Percentiles rank a stretch among this genome's conserved stretches.
Conservation (phyloP, 2,113 vertebrate genomes). For the Serilophus lunatus region DNA sequence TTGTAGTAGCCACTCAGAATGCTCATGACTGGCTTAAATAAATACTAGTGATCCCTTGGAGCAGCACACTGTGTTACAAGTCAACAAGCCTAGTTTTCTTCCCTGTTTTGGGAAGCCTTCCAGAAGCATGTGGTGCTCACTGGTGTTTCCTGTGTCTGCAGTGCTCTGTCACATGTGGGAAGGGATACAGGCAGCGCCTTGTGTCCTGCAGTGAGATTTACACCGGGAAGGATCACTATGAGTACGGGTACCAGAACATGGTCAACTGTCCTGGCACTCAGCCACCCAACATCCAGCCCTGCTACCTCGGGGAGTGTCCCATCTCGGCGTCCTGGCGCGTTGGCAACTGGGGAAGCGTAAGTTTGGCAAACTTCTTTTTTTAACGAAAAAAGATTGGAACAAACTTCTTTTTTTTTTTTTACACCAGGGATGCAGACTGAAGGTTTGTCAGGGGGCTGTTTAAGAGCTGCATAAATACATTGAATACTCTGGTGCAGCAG, state of each 20-base stretch:
- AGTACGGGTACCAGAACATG: constrained; percentile 87
- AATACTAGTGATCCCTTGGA: background rate
- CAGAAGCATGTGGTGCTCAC: rapidly evolving
- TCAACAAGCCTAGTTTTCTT: background rate
- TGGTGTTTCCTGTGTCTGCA: constrained; percentile 10
- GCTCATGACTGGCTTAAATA: background rate
- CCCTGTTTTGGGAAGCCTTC: background rate
- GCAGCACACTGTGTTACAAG: background rate
- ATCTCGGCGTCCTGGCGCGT: constrained; percentile 83
- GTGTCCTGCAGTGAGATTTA: constrained; percentile 95
- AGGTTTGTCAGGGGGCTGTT: background rate
- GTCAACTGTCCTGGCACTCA: constrained; percentile 87
- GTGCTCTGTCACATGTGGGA: constrained; percentile 93
- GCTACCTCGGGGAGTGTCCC: constrained; percentile 81
- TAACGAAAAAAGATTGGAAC: rapidly evolving
- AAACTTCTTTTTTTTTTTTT: too few relatives aligned
- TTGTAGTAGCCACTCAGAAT: background rate
- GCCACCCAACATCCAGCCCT: constrained; percentile 85
- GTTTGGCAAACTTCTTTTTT: background rate
- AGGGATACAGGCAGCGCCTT: constrained; percentile 89
- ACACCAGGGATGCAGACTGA: rapidly evolving
- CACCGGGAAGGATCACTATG: constrained; percentile 89
- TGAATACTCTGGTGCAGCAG: background rate
- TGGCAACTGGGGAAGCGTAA: constrained; percentile 91
- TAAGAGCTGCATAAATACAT: background rate